Conservation (phyloP, 2,797 vertebrate species). For the Selene dorsalis region DNA sequence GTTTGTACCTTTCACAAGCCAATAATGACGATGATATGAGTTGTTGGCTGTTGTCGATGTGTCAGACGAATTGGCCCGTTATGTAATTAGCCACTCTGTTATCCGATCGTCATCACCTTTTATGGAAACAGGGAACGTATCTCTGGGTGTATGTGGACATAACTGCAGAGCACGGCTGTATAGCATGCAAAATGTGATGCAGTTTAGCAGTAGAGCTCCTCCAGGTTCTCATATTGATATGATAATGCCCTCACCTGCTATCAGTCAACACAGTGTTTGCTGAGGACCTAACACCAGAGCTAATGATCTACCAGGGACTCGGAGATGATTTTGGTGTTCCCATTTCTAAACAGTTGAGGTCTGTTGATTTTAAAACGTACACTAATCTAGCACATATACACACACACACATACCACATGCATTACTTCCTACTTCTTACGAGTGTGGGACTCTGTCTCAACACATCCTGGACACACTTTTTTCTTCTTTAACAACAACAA, state of each 20-base stretch:
- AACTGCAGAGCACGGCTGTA: neutral
- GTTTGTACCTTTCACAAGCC: no score
- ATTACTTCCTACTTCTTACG: neutral
- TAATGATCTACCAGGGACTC: slow-evolving; percentile 21
- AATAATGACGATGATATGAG: no score
- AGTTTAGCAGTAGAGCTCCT: neutral
- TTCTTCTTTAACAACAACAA: slow-evolving; percentile 8
- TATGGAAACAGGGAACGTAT: neutral
- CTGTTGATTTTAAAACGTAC: slow-evolving; percentile 6
- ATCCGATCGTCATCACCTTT: neutral
- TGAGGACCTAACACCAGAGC: neutral
- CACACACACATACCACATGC: neutral
- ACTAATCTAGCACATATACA: neutral
- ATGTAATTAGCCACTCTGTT: neutral
- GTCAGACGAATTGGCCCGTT: no score
- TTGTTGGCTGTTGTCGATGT: no score
- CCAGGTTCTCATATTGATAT: neutral
- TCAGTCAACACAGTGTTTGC: slow-evolving; percentile 22
- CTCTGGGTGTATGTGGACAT: neutral
- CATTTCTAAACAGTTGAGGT: neutral
- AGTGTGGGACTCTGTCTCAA: slow-evolving; percentile 12
- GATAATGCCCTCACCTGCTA: neutral
- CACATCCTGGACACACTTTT: slow-evolving; percentile 22
- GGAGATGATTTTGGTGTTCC: slow-evolving; percentile 28
- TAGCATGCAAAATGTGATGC: neutral